Evolutionary conservation across 1,140 invertebrate species (phyloP).

Genomic region (Diploscapter pachys): DNA sequence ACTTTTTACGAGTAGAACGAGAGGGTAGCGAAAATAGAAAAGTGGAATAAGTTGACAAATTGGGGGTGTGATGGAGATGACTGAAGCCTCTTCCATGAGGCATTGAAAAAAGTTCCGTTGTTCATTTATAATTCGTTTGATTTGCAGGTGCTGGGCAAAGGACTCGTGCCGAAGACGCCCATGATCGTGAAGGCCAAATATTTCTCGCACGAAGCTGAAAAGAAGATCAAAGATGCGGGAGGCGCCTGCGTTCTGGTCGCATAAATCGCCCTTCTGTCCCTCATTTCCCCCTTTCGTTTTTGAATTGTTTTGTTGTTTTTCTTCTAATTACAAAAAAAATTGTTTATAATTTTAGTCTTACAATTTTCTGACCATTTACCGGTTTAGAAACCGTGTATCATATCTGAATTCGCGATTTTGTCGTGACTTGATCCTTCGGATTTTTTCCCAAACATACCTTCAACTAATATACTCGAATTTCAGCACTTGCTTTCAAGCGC

Average conservation of each 20-base stretch:
- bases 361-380: no score
- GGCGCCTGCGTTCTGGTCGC: conserved; percentile 92
- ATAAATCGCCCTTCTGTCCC: conserved; percentile 66
- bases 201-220: conserved; percentile 93
- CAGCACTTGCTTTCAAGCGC: conserved; percentile 39
- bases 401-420: no score
- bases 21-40: no score
- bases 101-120: not conserved
- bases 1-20: no score
- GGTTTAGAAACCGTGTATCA: no score
- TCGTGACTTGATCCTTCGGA: no score
- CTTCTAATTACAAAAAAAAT: not conserved
- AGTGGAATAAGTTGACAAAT: no score
- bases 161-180: conserved; percentile 88
- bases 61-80: no score
- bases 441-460: no score
- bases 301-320: conserved; percentile 15
- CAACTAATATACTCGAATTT: not conserved
- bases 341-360: no score
- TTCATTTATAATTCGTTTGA: conserved; percentile 73
- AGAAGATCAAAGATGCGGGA: conserved; percentile 93
- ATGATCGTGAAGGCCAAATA: conserved; percentile 99
- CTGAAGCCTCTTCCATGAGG: no score
- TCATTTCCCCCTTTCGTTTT: conserved; percentile 22
- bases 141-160: conserved; percentile 96